A percentile compares a stretch with the other conserved stretches of the same genome.
These are phyloP conservation scores for Sparidentex hasta DNA, from an alignment of 2,797 vertebrate species.

Conservation along the genomic window DNA sequence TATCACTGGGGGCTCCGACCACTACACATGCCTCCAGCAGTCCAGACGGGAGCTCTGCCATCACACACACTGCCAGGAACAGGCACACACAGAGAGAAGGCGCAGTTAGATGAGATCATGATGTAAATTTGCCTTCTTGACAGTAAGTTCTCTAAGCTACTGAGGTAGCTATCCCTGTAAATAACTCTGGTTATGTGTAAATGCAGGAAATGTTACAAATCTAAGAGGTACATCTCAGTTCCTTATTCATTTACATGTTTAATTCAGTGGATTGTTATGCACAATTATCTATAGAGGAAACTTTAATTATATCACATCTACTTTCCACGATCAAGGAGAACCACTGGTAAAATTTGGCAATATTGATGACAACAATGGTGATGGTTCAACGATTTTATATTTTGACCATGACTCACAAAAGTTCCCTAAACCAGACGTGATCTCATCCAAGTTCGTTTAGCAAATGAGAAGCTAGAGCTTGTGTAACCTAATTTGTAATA, in stretches of 20 bases:
- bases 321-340: neutral
- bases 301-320: neutral
- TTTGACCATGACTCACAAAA: constrained; percentile 26
- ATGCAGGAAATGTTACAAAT: neutral
- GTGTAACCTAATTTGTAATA: constrained; percentile 1
- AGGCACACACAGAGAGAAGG: constrained; percentile 24
- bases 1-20: constrained; percentile 88
- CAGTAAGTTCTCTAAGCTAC: neutral
- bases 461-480: neutral
- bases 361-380: neutral
- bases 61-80: constrained; percentile 65
- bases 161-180: neutral
- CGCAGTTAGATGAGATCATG: neutral
- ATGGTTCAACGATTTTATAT: neutral
- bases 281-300: neutral
- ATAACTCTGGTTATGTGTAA: neutral
- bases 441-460: neutral
- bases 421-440: constrained; percentile 24
- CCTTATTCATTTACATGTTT: neutral
- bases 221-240: neutral
- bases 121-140: neutral
- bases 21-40: constrained; percentile 94
- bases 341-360: neutral
- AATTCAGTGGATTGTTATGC: neutral
- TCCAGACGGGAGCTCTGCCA: constrained; percentile 90